Conservation (phyloP, 2,797 vertebrate genomes). For the Xenopus petersii region DNA sequence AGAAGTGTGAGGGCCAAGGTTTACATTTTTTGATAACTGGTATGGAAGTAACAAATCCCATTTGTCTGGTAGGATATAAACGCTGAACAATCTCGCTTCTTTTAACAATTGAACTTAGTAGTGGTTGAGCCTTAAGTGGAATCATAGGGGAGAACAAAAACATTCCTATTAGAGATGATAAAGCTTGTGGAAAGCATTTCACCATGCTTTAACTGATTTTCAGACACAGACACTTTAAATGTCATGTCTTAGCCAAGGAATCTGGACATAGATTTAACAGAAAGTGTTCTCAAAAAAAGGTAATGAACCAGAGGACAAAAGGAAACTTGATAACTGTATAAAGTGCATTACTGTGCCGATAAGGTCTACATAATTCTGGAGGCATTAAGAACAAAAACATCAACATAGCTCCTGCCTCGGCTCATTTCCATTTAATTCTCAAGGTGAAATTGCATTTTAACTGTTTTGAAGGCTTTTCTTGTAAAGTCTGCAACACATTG, state of each 20-base stretch:
- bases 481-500: background rate
- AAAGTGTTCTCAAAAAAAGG: slow-evolving; percentile 32
- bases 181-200: slow-evolving; percentile 48
- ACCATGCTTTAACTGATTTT: slow-evolving; percentile 40
- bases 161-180: slow-evolving; percentile 54
- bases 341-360: slow-evolving; percentile 1
- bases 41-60: slow-evolving; percentile 82
- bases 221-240: slow-evolving; percentile 36
- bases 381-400: background rate
- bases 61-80: slow-evolving; percentile 76
- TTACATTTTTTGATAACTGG: slow-evolving; percentile 91
- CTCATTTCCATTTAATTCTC: slow-evolving; percentile 27
- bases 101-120: slow-evolving; percentile 73
- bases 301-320: slow-evolving; percentile 34
- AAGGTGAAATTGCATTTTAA: slow-evolving; percentile 28
- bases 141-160: slow-evolving; percentile 50
- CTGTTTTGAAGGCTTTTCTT: slow-evolving; percentile 8
- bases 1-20: slow-evolving; percentile 84
- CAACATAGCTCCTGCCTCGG: background rate
- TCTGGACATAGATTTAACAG: slow-evolving; percentile 2
- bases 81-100: slow-evolving; percentile 72
- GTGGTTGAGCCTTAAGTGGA: slow-evolving; percentile 63
- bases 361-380: slow-evolving; percentile 4
- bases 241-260: slow-evolving; percentile 20
- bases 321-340: slow-evolving; percentile 29